Percentiles rank a stretch among this genome's conserved stretches.
phyloP scores from a whole-genome alignment of 2,113 vertebrate species.

The Heterocephalus glaber region DNA sequence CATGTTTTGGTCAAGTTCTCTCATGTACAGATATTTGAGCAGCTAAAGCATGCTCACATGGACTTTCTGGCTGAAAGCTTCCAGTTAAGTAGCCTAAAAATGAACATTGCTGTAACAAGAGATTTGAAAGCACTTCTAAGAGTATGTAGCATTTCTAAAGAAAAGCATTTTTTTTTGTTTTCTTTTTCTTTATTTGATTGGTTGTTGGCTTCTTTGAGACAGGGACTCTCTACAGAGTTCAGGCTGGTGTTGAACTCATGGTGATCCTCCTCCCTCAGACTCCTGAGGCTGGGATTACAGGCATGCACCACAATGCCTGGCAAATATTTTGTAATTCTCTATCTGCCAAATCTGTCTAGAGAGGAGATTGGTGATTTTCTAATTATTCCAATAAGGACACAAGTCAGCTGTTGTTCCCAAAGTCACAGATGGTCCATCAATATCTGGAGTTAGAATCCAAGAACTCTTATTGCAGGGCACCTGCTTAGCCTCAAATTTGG shows the following conservation, averaged over 20 bases:
- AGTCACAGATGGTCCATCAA: constrained; percentile 48
- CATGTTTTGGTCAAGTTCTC: background rate
- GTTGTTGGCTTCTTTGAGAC: background rate
- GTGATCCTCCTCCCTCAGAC: background rate
- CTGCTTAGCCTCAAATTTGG: constrained; percentile 25
- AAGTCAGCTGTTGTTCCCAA: constrained; percentile 20
- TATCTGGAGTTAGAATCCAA: constrained; percentile 59
- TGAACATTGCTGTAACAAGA: background rate
- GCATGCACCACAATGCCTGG: background rate
- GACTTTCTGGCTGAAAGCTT: constrained; percentile 14
- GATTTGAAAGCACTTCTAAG: constrained; percentile 49
- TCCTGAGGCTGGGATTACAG: background rate
- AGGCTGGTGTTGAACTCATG: background rate
- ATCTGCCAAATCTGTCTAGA: constrained; percentile 43
- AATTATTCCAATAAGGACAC: constrained; percentile 40
- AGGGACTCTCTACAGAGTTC: background rate
- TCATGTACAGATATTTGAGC: background rate
- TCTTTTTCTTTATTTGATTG: background rate
- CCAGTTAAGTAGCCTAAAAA: background rate
- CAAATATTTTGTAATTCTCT: constrained; percentile 19
- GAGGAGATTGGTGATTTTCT: constrained; percentile 58
- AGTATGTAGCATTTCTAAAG: constrained; percentile 39
- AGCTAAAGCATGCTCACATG: background rate
- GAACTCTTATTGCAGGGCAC: background rate
- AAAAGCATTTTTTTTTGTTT: constrained; percentile 12